Base-by-base conservation (phyloP, 2,888 invertebrate genomes). In the Metallyticus violacea region DNA sequence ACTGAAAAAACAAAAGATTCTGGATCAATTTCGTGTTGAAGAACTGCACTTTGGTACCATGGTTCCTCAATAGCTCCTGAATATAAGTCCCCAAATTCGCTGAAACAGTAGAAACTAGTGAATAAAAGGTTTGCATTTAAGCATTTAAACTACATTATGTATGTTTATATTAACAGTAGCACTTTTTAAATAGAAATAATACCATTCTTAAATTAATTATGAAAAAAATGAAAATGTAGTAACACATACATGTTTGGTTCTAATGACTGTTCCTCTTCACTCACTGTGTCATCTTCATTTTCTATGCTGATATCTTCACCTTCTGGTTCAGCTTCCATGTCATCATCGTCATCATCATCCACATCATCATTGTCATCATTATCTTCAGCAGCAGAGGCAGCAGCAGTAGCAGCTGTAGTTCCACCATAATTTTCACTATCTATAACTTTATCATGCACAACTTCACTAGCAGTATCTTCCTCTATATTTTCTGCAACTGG, bases 31-130 rank as follows among this genome's bases (percentile, higher is more conserved):
- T 95, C 94, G 90, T 97, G 96, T 90, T 97, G 97, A 79, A 98
- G 93, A 5, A 98, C 97, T 0, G 98, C 97, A 88, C 97, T 96
- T 91, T 96, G 96, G 88, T 98, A 98, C 97, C 97, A 98, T 0
- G 96, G 95, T 91, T 98, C 97, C 91, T 98, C 97, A 28, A 97
- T 96, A 0, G 97, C 96, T 85, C 94, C 94, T 5, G 93, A 94
- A 90, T 97, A 95, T 81, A 93, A 91, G 89, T 97, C 96, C 9
- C 97, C 97, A 90, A 97, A 97, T 88, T 95, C 95, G 26, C 95
- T 95, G 90, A 7, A 91, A 91, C 22, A 15, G 29, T n/a, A n/a
- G n/a, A n/a, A n/a, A n/a, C n/a, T n/a, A n/a, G n/a, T n/a, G n/a
- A n/a, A n/a, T n/a, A n/a, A n/a, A n/a, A n/a, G n/a, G n/a, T n/a